Percentiles rank a stretch among this genome's conserved stretches.
Conservation (phyloP, 2,888 invertebrate species). For the Hoplodrina blanda region DNA sequence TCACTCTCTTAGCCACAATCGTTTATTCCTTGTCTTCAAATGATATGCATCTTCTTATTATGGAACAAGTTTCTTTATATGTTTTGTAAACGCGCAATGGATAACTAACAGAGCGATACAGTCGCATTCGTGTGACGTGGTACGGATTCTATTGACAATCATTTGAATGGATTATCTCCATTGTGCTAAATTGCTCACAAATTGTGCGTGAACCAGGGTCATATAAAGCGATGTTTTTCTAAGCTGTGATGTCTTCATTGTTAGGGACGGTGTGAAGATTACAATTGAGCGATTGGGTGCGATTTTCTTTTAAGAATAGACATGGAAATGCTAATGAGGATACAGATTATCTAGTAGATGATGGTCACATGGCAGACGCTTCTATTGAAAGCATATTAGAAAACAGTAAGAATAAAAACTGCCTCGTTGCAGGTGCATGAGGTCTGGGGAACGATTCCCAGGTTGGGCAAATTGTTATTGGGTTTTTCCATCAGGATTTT, state of each 20-base stretch:
- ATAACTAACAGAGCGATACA: not conserved
- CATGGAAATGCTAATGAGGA: slow-evolving; percentile 12
- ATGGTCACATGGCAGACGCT: not conserved
- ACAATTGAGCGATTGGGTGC: slow-evolving; percentile 26
- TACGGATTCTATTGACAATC: slow-evolving; percentile 42
- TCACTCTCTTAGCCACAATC: no score
- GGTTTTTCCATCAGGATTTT: no score
- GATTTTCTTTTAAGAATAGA: slow-evolving; percentile 19
- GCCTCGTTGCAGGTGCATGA: no score
- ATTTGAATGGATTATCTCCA: slow-evolving; percentile 51
- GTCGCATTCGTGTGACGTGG: not conserved
- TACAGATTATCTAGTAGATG: not conserved
- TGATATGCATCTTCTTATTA: no score
- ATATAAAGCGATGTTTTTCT: slow-evolving; percentile 34
- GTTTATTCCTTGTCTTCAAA: not conserved
- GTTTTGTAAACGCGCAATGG: slow-evolving; percentile 27
- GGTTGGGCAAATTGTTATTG: no score
- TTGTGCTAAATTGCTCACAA: slow-evolving; percentile 57
- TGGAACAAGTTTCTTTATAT: not conserved
- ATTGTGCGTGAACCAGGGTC: slow-evolving; percentile 51
- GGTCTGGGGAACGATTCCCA: no score
- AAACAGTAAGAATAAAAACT: not conserved
- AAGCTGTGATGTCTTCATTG: slow-evolving; percentile 29
- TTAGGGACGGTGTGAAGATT: slow-evolving; percentile 4
- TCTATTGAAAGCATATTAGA: not conserved